These are phyloP conservation scores for Emys orbicularis DNA, from an alignment of 2,797 vertebrate species.

Conservation along the genomic window DNA sequence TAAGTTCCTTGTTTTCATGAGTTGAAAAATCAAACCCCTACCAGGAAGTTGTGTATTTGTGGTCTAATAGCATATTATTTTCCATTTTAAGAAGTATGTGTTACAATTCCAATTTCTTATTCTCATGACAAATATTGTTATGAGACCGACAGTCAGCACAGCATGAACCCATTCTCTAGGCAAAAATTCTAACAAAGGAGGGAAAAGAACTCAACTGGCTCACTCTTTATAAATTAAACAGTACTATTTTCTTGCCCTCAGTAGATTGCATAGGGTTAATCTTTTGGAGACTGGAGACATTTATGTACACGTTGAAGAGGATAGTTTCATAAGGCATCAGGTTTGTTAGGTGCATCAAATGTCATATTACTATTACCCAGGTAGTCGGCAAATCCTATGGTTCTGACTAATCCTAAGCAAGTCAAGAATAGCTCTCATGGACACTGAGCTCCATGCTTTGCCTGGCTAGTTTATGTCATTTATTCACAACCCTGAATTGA, in stretches of 20 bases:
- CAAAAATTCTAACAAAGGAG: rapidly evolving
- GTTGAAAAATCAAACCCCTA: not conserved
- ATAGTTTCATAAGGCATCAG: not conserved
- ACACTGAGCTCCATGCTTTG: not conserved
- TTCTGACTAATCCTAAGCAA: not conserved
- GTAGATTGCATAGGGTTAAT: not conserved
- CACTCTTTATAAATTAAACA: not conserved
- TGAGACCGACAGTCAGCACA: not conserved
- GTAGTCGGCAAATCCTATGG: not conserved
- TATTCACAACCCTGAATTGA: not conserved
- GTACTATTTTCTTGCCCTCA: not conserved
- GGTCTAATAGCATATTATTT: not conserved
- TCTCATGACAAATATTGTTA: not conserved
- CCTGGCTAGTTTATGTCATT: not conserved
- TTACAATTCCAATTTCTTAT: not conserved
- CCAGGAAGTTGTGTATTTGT: not conserved
- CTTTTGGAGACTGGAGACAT: not conserved
- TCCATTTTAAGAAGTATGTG: not conserved
- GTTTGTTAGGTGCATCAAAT: not conserved
- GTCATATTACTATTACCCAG: not conserved
- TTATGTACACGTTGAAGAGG: not conserved
- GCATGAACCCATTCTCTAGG: not conserved
- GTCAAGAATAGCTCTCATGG: not conserved
- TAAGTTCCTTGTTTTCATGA: not conserved
- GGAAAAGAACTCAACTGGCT: not conserved